Conservation (phyloP, 1,140 invertebrate species). For the Atta colombica region DNA sequence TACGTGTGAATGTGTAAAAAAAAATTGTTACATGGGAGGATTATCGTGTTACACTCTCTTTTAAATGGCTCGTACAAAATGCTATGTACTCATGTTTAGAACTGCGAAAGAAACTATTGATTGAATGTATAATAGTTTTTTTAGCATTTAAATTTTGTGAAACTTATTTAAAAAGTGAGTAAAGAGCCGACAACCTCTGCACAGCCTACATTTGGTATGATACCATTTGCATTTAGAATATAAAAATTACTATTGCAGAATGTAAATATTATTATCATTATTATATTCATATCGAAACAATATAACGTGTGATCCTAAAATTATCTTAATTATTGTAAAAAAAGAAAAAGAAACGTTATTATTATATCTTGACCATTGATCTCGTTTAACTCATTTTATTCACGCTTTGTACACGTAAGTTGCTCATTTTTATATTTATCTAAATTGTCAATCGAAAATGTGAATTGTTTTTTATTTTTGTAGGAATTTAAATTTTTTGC, state of each 20-base stretch:
- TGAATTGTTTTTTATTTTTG: conserved; percentile 29
- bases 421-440: conserved; percentile 47
- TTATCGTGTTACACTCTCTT: conserved; percentile 71
- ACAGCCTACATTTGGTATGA: conserved; percentile 56
- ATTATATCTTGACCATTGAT: conserved; percentile 71
- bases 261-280: conserved; percentile 70
- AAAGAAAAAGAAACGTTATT: conserved; percentile 51
- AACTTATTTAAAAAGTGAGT: conserved; percentile 64
- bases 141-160: conserved; percentile 65
- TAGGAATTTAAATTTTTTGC: conserved; percentile 34
- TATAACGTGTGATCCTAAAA: conserved; percentile 60
- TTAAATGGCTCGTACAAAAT: conserved; percentile 56
- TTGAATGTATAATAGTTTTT: conserved; percentile 63
- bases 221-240: conserved; percentile 73
- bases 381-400: conserved; percentile 68
- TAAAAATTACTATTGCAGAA: conserved; percentile 56
- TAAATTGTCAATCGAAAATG: conserved; percentile 24
- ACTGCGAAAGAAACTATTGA: conserved; percentile 54
- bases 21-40: conserved; percentile 57
- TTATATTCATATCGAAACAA: conserved; percentile 66
- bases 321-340: conserved; percentile 52
- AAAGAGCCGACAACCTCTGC: conserved; percentile 56
- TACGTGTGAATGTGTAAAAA: conserved; percentile 75
- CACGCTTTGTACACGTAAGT: conserved; percentile 52
- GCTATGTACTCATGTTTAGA: conserved; percentile 64